phyloP scores from a whole-genome alignment of 2,113 vertebrate genomes.

The Hystrix cristata region DNA sequence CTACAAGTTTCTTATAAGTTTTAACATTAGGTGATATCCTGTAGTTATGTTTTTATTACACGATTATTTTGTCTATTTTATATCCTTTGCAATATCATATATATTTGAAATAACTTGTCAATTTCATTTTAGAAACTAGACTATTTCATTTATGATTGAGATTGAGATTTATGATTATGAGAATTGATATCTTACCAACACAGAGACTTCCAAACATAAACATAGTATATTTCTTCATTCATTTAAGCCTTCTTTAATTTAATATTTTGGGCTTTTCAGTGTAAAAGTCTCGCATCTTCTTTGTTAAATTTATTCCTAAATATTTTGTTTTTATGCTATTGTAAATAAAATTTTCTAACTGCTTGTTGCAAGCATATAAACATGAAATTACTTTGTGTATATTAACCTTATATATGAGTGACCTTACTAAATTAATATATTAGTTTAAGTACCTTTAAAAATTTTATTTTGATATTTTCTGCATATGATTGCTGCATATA shows the following conservation, averaged over 20 bases:
- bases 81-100: neutral
- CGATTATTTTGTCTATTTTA: neutral
- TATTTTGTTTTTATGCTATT: slow-evolving; percentile 34
- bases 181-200: neutral
- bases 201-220: neutral
- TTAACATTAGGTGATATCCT: neutral
- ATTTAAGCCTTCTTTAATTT: neutral
- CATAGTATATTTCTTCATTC: slow-evolving; percentile 26
- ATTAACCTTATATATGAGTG: neutral
- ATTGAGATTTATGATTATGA: neutral
- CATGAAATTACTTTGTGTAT: neutral
- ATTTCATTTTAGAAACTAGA: neutral
- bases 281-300: neutral
- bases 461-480: neutral
- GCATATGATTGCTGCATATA: neutral
- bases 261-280: slow-evolving; percentile 33
- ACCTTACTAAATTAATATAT: slow-evolving; percentile 36
- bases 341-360: slow-evolving; percentile 42
- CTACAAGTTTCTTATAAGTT: neutral
- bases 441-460: neutral
- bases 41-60: neutral
- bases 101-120: slow-evolving; percentile 25
- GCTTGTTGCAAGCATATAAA: neutral
- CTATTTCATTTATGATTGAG: neutral
- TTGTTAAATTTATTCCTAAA: slow-evolving; percentile 36